These are phyloP conservation scores for Monochamus saltuarius DNA, from an alignment of 1,140 invertebrate genomes.

Conservation along the genomic window DNA sequence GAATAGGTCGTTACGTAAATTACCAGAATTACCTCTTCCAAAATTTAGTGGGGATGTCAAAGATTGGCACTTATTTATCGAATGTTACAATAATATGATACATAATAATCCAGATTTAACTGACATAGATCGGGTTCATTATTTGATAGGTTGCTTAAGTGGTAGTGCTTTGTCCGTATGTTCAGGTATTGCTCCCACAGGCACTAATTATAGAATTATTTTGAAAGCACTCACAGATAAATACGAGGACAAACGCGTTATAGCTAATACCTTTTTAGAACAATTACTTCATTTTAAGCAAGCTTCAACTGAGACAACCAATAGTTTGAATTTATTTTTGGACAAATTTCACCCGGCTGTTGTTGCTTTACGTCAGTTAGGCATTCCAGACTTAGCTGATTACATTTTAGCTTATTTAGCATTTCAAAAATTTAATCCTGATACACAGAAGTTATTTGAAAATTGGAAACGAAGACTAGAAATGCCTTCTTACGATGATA, in stretches of 20 bases:
- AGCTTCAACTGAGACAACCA: background rate
- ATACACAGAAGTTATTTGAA: constrained; percentile 3
- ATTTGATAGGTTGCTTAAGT: constrained; percentile 10
- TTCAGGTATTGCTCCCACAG: constrained; percentile 2
- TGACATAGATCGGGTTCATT: constrained; percentile 5
- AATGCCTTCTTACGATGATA: constrained; percentile 8
- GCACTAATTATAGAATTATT: constrained; percentile 9
- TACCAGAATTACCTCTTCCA: too few species aligned
- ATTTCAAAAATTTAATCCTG: constrained; percentile 3
- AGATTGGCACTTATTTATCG: too few species aligned
- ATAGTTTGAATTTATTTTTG: constrained; percentile 6
- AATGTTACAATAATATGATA: constrained; percentile 1
- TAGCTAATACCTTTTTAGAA: constrained; percentile 4
- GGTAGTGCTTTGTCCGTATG: constrained; percentile 6
- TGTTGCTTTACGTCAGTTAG: constrained; percentile 3
- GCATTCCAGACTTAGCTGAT: constrained; percentile 1
- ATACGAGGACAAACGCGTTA: constrained; percentile 1
- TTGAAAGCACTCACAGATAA: constrained; percentile 2
- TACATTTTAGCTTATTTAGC: constrained; percentile 1
- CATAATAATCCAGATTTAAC: constrained; percentile 8
- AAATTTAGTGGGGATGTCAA: too few species aligned
- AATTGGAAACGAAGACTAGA: background rate
- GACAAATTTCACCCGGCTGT: constrained; percentile 11
- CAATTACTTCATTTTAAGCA: background rate
- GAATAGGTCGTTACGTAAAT: too few species aligned